Conservation (phyloP, 2,113 vertebrate genomes). For the Prunella himalayana region DNA sequence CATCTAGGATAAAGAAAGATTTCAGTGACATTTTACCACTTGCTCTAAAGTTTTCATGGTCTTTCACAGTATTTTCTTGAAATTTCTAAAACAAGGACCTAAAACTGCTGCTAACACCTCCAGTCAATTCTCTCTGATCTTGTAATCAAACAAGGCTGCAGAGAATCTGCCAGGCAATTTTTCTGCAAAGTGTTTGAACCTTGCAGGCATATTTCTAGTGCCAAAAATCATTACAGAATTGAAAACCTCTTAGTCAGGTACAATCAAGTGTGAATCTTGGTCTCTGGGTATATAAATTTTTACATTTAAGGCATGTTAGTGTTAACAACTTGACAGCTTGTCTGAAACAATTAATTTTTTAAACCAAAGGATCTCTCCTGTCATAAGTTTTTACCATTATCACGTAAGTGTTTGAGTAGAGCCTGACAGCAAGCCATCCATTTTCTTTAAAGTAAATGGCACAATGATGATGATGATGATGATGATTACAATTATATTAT, state of each 20-base stretch:
- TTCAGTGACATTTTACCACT: background rate
- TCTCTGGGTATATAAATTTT: slow-evolving; percentile 21
- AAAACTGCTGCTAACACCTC: background rate
- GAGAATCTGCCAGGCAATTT: slow-evolving; percentile 11
- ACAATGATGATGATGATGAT: background rate
- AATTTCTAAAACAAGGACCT: background rate
- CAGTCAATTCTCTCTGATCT: slow-evolving; percentile 29
- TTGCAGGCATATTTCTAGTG: slow-evolving; percentile 55
- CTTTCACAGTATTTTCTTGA: background rate
- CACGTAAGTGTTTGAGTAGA: background rate
- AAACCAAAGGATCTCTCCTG: slow-evolving; percentile 14
- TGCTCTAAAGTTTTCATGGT: background rate
- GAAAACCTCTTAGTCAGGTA: slow-evolving; percentile 36
- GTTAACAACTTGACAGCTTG: slow-evolving; percentile 65
- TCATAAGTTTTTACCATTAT: slow-evolving; percentile 38
- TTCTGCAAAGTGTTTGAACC: slow-evolving; percentile 10
- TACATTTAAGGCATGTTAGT: slow-evolving; percentile 48
- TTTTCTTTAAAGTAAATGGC: background rate
- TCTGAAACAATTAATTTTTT: slow-evolving; percentile 56
- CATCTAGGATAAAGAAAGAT: background rate
- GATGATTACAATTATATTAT: background rate
- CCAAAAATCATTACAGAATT: slow-evolving; percentile 50
- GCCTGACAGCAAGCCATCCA: background rate
- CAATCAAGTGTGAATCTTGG: slow-evolving; percentile 43
- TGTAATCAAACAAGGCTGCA: slow-evolving; percentile 29